Base-by-base conservation (phyloP, 2,888 invertebrate genomes). In the Tyria jacobaeae region DNA sequence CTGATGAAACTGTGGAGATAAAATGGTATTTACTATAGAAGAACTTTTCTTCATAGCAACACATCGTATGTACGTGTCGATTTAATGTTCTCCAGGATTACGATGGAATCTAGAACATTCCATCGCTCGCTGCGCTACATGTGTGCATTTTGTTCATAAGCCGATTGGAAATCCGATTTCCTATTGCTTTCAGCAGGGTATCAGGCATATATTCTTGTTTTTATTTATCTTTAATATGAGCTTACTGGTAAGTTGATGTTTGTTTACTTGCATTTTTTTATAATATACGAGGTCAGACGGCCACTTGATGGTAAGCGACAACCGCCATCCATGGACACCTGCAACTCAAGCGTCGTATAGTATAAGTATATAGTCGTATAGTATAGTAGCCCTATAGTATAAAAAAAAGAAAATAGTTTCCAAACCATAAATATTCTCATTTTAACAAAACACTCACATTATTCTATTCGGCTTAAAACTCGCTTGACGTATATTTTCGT, bases 91-190 rank as follows among this genome's bases (percentile, higher is more conserved):
- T 47, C 0, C n/a, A 56, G 56, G 56, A 44, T 56, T 56, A 56
- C 47, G 15, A 34, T 10, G 15, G 44, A 35, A 47, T 44, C 31
- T 47, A 48, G 31, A 34, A 15, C 31, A 9, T 52, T 35, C 21
- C 52, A 52, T 37, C 35, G 51, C 34, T 51, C 35, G 51, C 24
- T 35, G 21, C 51, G n/a, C n/a, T n/a, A 51, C 35, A 15, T 17
- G 55, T 56, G 56, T 48, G 44, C 31, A 54, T 44, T 54, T 54
- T 54, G 41, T 41, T 27, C 54, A 21, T 53, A 53, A 53, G 37
- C 3, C 31, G 39, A 41, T 54, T 41, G 41, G 14, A 27, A 54
- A 48, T 56, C 47, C 34, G n/a, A 34, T 48, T 35, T 25, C 9
- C 47, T n/a, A 35, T 21, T 35, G 56, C n/a, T 56, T 34, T 56